phyloP scores from a whole-genome alignment of 2,888 invertebrate genomes.

The Drosophila austrosaltans region DNA sequence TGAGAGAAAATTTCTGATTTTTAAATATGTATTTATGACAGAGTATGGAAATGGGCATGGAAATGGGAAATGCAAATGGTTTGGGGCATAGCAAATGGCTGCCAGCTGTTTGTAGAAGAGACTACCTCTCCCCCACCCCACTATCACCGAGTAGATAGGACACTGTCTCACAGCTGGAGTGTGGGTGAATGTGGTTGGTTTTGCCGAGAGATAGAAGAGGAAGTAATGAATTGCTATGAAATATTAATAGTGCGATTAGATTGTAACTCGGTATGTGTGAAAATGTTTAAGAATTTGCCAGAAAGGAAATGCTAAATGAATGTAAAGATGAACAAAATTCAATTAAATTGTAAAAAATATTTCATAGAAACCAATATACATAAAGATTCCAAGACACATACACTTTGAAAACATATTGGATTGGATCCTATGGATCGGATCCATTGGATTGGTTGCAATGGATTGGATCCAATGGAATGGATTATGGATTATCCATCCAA shows the following conservation, averaged over 20 bases:
- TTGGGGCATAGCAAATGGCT: not conserved
- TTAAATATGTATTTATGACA: conserved; percentile 25
- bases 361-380: not conserved
- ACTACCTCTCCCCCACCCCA: not conserved
- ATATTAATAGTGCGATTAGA: conserved; percentile 34
- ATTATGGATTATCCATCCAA: too few relatives aligned
- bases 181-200: not conserved
- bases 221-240: conserved; percentile 34
- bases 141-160: not conserved
- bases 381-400: not conserved
- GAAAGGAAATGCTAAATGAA: not conserved
- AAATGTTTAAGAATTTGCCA: not conserved
- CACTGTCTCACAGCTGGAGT: not conserved
- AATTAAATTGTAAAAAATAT: not conserved
- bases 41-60: not conserved
- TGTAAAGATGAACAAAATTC: not conserved
- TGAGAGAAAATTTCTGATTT: conserved; percentile 32
- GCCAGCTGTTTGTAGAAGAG: conserved; percentile 3
- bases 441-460: too few relatives aligned
- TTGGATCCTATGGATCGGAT: not conserved
- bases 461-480: too few relatives aligned
- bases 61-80: not conserved
- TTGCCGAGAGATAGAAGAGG: conserved; percentile 12
- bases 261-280: not conserved
- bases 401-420: not conserved